Base-by-base conservation (phyloP, 1,140 invertebrate species). In the Tigriopus japonicus region DNA sequence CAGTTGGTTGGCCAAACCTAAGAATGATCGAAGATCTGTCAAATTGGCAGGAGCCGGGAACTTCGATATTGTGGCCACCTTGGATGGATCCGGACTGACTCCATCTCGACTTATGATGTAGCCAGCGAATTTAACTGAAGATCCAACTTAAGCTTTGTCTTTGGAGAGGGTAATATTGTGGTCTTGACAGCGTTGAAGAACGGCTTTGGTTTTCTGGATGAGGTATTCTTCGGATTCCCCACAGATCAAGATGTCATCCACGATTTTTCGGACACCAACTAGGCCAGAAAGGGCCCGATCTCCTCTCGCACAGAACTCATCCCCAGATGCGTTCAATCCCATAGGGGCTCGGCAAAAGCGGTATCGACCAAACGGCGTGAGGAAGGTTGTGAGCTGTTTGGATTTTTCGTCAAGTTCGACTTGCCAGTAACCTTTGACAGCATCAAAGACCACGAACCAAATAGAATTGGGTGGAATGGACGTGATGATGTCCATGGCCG, bases 401-500 rank as follows among this genome's bases (percentile, higher is more conserved):
- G 45, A 49, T 49, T 21, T 12, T 12, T 49, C 12, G 10, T 49
- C 45, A 10, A 49, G 45, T 17, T 17, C 45, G 21, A 49, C 45
- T 12, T 49, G 45, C 19, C 45, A 49, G 10, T 49, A 49, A 6
- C 45, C 45, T 21, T 21, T 49, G 45, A 65, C 66, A 1, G 66
- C 63, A 62, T 72, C 69, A 9, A 72, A 19, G 9, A 51, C 64
- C 19, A 60, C 45, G 52, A 65, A 65, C 15, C 52, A 65, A n/a
- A 23, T 19, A 5, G 60, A 45, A 9, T 42, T 17, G 1, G 45
- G 13, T 10, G 51, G 45, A 14, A 64, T 62, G 7, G 45, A 43
- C 12, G 64, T 23, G 2, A 49, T 55, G 10, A 64, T 63, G 49
- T 64, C 52, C 52, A 68, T 64, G 21, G 67, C 59, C 42, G 66